Conservation (phyloP, 2,888 invertebrate species). For the Brachyptera risi region DNA sequence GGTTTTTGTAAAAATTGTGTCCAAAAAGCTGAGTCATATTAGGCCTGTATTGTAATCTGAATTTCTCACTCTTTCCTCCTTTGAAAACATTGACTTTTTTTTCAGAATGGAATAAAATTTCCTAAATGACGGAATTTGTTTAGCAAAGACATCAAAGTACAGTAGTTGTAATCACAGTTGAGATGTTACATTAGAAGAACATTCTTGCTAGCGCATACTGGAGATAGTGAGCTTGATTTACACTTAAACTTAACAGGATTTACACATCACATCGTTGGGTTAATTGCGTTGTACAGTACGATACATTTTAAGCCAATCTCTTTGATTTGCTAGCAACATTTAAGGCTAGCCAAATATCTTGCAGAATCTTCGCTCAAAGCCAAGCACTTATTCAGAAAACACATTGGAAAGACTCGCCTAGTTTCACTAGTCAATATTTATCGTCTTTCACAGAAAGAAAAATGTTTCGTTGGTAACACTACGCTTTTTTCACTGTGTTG, state of each 20-base stretch:
- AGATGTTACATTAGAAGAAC: conserved; percentile 26
- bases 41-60: conserved; percentile 30
- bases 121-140: conserved; percentile 30
- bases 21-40: conserved; percentile 30
- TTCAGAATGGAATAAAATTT: conserved; percentile 28
- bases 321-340: conserved; percentile 8
- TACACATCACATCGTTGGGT: conserved; percentile 29
- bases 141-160: conserved; percentile 33
- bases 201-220: conserved; percentile 4
- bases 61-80: conserved; percentile 25
- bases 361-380: conserved; percentile 1
- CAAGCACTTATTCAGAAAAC: conserved; percentile 3
- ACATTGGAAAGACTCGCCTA: conserved; percentile 11
- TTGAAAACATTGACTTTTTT: conserved; percentile 28
- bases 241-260: conserved; percentile 21
- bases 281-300: conserved; percentile 27
- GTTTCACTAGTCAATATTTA: conserved; percentile 26
- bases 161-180: conserved; percentile 33
- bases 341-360: conserved; percentile 8
- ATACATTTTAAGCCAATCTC: conserved; percentile 9
- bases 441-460: conserved; percentile 33
- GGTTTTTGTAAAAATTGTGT: conserved; percentile 29
- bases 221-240: conserved; percentile 20
- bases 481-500: not conserved
- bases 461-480: conserved; percentile 6